Evolutionary conservation across 2,888 invertebrate species (phyloP).

Genomic region (Copidosoma aretas): DNA sequence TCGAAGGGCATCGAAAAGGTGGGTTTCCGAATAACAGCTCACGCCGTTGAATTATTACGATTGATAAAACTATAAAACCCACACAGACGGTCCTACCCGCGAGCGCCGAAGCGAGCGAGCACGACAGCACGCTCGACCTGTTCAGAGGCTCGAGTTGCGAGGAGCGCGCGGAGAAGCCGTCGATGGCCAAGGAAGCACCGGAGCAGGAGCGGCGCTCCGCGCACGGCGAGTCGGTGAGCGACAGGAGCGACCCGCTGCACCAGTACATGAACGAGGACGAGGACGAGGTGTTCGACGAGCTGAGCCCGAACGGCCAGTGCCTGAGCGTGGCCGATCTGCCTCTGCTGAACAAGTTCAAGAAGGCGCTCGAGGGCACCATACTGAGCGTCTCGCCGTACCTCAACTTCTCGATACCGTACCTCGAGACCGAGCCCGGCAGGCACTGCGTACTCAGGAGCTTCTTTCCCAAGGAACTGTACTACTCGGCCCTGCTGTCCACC

Average conservation of each 20-base stretch:
- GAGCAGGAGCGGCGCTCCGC: slow-evolving; percentile 56
- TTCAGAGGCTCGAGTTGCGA: slow-evolving; percentile 34
- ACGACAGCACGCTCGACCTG: slow-evolving; percentile 44
- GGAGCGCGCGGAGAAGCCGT: slow-evolving; percentile 34
- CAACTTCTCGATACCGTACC: slow-evolving; percentile 82
- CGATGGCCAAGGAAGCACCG: slow-evolving; percentile 33
- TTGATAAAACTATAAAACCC: background rate
- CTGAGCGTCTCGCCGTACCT: slow-evolving; percentile 88
- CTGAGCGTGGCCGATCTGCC: slow-evolving; percentile 68
- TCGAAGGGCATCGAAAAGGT: slow-evolving; percentile 35
- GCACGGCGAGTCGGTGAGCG: slow-evolving; percentile 70
- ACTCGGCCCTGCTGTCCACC: slow-evolving; percentile 70
- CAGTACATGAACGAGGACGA: slow-evolving; percentile 64
- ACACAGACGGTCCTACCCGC: background rate
- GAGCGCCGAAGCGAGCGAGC: slow-evolving; percentile 12
- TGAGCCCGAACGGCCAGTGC: slow-evolving; percentile 57
- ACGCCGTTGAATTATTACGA: background rate
- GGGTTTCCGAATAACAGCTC: too few species aligned
- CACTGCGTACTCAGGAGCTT: slow-evolving; percentile 76
- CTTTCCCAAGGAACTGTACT: slow-evolving; percentile 77
- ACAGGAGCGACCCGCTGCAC: slow-evolving; percentile 84
- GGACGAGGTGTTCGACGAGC: slow-evolving; percentile 58
- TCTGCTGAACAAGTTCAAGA: slow-evolving; percentile 73
- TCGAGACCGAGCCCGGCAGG: slow-evolving; percentile 84
- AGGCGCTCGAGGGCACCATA: slow-evolving; percentile 76